These are phyloP conservation scores for Kryptopterus vitreolus DNA, from an alignment of 2,797 vertebrate species.

Conservation along the genomic window DNA sequence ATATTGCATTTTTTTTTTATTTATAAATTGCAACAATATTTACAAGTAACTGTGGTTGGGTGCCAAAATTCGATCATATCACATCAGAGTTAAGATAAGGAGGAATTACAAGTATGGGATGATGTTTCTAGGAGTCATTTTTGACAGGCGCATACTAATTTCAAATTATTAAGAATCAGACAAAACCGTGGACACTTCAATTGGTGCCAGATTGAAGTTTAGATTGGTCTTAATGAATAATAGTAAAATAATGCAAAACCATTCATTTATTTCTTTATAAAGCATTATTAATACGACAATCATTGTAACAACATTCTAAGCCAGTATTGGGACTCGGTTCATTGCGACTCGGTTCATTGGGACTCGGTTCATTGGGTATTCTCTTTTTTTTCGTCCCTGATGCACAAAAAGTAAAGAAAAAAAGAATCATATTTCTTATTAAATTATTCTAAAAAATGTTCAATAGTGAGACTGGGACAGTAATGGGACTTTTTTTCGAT, in stretches of 20 bases:
- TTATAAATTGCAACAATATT: slow-evolving; percentile 27
- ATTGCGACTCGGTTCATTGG: too few relatives aligned
- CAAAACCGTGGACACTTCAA: not conserved
- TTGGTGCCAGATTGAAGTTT: too few relatives aligned
- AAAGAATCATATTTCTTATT: too few relatives aligned
- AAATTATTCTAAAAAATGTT: too few relatives aligned
- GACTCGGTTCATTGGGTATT: slow-evolving; percentile 23
- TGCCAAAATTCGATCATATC: slow-evolving; percentile 24
- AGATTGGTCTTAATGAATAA: too few relatives aligned
- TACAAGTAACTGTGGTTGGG: slow-evolving; percentile 26
- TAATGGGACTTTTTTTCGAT: too few relatives aligned
- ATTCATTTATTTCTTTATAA: too few relatives aligned
- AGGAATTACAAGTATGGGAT: slow-evolving; percentile 35
- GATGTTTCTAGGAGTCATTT: slow-evolving; percentile 25
- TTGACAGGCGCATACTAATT: not conserved
- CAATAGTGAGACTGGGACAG: too few relatives aligned
- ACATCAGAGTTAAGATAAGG: slow-evolving; percentile 34
- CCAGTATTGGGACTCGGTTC: too few relatives aligned
- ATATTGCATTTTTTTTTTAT: slow-evolving; percentile 35
- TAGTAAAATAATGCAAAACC: too few relatives aligned
- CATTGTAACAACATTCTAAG: too few relatives aligned
- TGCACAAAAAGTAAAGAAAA: not conserved
- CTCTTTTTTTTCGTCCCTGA: slow-evolving; percentile 5
- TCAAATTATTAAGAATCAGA: slow-evolving; percentile 18
- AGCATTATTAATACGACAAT: too few relatives aligned